A percentile compares a stretch with the other conserved stretches of the same genome.
Evolutionary conservation across 2,797 vertebrate genomes (phyloP).

Genomic region (Muscicapa comitata): DNA sequence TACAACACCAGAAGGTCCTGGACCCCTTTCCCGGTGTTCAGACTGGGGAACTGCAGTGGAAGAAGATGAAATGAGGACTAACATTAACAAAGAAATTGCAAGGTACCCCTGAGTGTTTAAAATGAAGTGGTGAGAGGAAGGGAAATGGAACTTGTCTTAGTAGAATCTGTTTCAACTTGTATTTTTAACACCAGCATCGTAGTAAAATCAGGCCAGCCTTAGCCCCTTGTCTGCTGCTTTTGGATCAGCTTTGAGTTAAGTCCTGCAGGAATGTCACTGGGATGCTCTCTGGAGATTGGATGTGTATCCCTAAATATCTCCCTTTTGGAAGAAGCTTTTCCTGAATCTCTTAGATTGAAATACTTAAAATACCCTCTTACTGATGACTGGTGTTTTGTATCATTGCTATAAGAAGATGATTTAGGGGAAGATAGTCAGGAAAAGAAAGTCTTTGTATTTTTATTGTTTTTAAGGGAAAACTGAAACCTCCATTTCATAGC

Average conservation of each 20-base stretch:
- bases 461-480: neutral
- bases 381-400: fast-evolving
- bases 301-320: neutral
- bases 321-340: neutral
- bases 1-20: constrained; percentile 84
- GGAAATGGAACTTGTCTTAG: neutral
- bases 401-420: neutral
- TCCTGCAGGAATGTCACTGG: neutral
- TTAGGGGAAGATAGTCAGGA: neutral
- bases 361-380: neutral
- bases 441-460: neutral
- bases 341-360: neutral
- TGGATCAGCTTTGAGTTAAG: neutral
- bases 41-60: constrained; percentile 86
- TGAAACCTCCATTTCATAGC: neutral
- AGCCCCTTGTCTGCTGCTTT: neutral
- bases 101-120: constrained; percentile 63
- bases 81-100: constrained; percentile 79
- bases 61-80: constrained; percentile 81
- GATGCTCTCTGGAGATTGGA: neutral
- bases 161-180: neutral
- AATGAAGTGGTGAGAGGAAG: neutral
- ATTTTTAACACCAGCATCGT: neutral
- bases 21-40: constrained; percentile 73
- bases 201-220: neutral